Evolutionary conservation across 2,888 invertebrate genomes (phyloP).

Genomic region (Plagodis pulveraria): DNA sequence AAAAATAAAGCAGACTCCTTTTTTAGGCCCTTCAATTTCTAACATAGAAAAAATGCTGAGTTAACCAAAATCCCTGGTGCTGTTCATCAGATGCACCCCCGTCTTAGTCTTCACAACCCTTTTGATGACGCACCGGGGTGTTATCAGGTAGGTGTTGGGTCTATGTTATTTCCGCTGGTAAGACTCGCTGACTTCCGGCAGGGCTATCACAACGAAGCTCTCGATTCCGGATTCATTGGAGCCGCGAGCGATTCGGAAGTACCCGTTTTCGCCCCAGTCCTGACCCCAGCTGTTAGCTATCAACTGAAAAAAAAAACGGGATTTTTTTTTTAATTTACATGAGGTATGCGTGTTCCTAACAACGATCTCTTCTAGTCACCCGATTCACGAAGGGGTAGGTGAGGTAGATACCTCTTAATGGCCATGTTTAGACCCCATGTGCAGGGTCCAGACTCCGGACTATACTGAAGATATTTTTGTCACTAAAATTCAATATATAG

Average conservation of each 20-base stretch:
- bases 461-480: too few species aligned
- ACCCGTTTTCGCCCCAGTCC: constrained; percentile 96
- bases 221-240: constrained; percentile 96
- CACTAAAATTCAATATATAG: too few species aligned
- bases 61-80: constrained; percentile 64
- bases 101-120: constrained; percentile 55
- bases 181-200: constrained; percentile 85
- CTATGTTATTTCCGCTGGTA: constrained; percentile 68
- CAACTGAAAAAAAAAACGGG: constrained; percentile 87
- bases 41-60: constrained; percentile 19
- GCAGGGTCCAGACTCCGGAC: too few species aligned
- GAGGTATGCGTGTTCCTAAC: too few species aligned
- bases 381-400: too few species aligned
- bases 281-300: constrained; percentile 97
- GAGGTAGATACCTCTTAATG: too few species aligned
- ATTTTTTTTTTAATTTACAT: too few species aligned
- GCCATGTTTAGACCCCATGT: too few species aligned
- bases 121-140: constrained; percentile 63
- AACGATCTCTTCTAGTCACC: too few species aligned
- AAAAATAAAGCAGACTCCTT: too few species aligned
- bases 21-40: too few species aligned
- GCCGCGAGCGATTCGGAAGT: constrained; percentile 94
- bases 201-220: constrained; percentile 92
- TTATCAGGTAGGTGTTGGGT: constrained; percentile 53
- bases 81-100: constrained; percentile 62